Base-by-base conservation (phyloP, 2,113 vertebrate species). In the Alouatta palliata region DNA sequence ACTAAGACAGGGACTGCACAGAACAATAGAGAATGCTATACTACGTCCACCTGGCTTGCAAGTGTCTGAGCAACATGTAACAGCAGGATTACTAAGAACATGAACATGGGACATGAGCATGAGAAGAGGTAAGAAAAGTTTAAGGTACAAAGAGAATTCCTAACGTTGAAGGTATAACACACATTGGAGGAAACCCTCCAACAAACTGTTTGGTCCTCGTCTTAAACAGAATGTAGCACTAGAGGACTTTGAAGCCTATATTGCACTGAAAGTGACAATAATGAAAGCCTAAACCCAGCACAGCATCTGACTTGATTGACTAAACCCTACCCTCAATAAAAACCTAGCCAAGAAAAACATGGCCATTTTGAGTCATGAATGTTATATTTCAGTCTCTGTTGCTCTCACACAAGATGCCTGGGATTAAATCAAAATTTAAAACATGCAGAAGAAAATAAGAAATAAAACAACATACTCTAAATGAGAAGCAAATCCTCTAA, bases 21-120 rank as follows among this genome's bases (percentile, higher is more conserved):
- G 20, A 79, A 71, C 61, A 79, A 14, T 0, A 30, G 21, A 32
- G 7, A 91, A 75, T 32, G 1, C 1, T 75, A 14, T 6, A 9
- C 12, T 37, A 5, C 21, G 4, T 16, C 13, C 2, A 20, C 1
- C 58, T 45, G 1, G 4, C 2, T 32, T 76, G 21, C 25, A 73
- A 70, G 68, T 61, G 14, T 71, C 32, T 68, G 6, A 77, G 61
- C 21, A 76, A 54, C 27, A 40, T 3, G 7, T 32, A 87, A 76
- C 8, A 83, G 10, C 13, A 17, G 43, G 12, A 5, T 64, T 30
- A 30, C 61, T 64, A 30, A 64, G 9, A 8, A 21, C 10, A 21
- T n/a, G 21, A 83, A 1, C 13, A 2, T 56, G 21, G 7, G 10
- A 21, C 14, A n/a, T 21, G 21, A 79, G 2, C 13, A 5, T 58